Conservation (phyloP, 2,113 vertebrate genomes). For the Oxygymnocypris stewartii region DNA sequence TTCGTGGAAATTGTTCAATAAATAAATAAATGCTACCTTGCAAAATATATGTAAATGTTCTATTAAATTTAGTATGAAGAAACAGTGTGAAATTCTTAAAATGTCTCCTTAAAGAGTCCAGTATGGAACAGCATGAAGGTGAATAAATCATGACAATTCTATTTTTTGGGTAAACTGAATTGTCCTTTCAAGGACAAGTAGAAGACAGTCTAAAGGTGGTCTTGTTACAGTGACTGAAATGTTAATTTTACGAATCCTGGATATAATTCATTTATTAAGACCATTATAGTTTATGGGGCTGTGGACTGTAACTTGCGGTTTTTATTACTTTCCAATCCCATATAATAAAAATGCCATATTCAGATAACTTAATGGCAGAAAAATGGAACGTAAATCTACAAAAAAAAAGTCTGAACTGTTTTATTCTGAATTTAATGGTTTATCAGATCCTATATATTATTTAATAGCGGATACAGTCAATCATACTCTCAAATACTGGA, state of each 20-base stretch:
- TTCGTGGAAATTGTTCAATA: background rate
- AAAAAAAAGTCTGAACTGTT: background rate
- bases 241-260: conserved; percentile 5
- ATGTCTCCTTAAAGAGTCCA: background rate
- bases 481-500: background rate
- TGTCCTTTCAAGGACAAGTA: background rate
- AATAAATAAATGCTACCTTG: no score
- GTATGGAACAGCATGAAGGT: background rate
- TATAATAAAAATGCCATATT: conserved; percentile 60
- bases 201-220: conserved; percentile 52
- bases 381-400: conserved; percentile 46
- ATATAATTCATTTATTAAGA: conserved; percentile 69
- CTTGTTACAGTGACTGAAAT: conserved; percentile 27
- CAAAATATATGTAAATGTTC: background rate
- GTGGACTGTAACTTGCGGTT: conserved; percentile 67
- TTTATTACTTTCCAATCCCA: conserved; percentile 66
- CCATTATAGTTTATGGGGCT: conserved; percentile 75
- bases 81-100: background rate
- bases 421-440: conserved; percentile 20
- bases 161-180: background rate
- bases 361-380: conserved; percentile 47
- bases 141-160: background rate
- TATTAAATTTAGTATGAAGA: background rate
- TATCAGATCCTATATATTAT: conserved; percentile 7
- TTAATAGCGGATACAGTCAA: background rate